Conservation (phyloP, 1,140 invertebrate species). For the Zaprionus nigranus region DNA sequence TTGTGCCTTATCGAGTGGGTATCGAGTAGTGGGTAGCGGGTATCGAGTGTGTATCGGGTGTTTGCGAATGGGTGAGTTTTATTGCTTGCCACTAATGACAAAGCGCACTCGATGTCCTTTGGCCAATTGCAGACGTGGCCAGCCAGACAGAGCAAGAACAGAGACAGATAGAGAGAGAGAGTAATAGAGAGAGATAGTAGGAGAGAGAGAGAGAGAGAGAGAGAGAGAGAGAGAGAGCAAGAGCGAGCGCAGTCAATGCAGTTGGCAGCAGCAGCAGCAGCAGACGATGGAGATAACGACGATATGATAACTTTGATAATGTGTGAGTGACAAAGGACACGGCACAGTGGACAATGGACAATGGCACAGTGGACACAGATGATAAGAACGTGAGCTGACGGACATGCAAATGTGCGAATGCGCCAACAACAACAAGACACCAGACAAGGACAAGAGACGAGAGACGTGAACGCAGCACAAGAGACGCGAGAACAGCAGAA, state of each 20-base stretch:
- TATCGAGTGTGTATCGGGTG: conserved; percentile 15
- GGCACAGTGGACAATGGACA: conserved; percentile 19
- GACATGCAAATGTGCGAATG: conserved; percentile 37
- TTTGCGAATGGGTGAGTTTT: conserved; percentile 24
- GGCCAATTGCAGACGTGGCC: neutral
- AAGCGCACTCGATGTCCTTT: conserved; percentile 7
- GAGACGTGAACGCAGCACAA: neutral
- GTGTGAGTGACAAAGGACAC: neutral
- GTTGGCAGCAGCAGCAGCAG: conserved; percentile 45
- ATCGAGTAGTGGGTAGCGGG: neutral
- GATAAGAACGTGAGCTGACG: conserved; percentile 19
- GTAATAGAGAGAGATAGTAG: neutral
- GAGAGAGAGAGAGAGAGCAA: neutral
- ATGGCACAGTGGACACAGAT: conserved; percentile 4
- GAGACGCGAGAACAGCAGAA: neutral
- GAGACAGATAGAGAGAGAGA: neutral
- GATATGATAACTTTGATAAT: conserved; percentile 3
- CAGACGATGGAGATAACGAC: conserved; percentile 19
- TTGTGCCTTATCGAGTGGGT: conserved; percentile 6
- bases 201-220: neutral
- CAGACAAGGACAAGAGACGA: neutral
- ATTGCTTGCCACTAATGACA: conserved; percentile 12
- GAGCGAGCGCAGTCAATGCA: neutral
- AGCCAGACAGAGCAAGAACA: neutral
- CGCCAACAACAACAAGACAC: conserved; percentile 39